A percentile compares a stretch with the other conserved stretches of the same genome.
Evolutionary conservation across 92 coral and sea anemone genomes (phyloP).

Genomic region (Porites divaricata): DNA sequence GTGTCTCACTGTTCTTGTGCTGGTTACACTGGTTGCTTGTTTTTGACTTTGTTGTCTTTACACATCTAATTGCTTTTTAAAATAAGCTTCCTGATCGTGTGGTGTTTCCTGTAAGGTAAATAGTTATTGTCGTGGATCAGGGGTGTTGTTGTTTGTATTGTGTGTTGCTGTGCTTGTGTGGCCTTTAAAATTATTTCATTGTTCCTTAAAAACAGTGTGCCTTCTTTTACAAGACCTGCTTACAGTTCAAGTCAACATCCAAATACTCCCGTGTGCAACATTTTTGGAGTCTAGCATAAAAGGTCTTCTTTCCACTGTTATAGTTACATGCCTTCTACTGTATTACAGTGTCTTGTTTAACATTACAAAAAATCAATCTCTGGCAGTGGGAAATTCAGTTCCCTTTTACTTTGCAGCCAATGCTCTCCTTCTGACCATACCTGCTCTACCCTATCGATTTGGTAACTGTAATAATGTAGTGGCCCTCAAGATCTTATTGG

Average conservation of each 20-base stretch:
- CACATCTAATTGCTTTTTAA: background rate
- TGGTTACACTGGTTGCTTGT: background rate
- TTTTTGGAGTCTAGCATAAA: background rate
- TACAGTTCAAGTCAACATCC: background rate
- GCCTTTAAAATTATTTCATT: constrained; percentile 10
- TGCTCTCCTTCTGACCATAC: background rate
- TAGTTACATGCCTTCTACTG: background rate
- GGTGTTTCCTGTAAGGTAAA: background rate
- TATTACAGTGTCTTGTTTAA: too few relatives aligned
- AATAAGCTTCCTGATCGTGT: background rate
- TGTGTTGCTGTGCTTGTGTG: background rate
- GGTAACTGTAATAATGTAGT: background rate
- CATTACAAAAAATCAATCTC: background rate
- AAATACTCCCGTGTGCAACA: background rate
- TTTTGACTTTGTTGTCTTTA: background rate
- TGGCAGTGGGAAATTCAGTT: background rate
- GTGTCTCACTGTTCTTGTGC: too few relatives aligned
- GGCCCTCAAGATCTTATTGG: background rate
- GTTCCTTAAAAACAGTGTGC: background rate
- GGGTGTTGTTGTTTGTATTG: background rate
- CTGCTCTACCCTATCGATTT: background rate
- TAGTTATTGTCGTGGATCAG: background rate
- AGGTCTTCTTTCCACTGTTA: background rate
- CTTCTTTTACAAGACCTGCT: background rate
- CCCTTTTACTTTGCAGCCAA: background rate